A percentile compares a stretch with the other conserved stretches of the same genome.
These are phyloP conservation scores for Tursiops truncatus DNA, from an alignment of 2,113 vertebrate genomes.

Conservation along the genomic window DNA sequence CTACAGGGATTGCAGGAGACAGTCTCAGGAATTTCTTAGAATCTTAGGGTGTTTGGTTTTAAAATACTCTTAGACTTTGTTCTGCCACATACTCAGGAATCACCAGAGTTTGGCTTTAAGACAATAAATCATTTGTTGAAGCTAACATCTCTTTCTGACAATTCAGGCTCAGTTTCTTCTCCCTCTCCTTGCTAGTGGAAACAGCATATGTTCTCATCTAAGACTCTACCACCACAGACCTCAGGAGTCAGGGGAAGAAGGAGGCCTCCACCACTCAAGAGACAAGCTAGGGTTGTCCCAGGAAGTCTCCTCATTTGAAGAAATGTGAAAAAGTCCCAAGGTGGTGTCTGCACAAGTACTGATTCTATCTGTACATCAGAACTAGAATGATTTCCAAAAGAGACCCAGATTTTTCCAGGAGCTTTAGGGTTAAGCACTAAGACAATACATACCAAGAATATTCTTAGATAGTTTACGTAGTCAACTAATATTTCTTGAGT, in stretches of 20 bases:
- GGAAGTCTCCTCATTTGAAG: background rate
- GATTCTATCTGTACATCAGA: background rate
- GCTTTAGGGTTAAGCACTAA: background rate
- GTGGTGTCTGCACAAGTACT: background rate
- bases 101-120: background rate
- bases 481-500: background rate
- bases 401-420: background rate
- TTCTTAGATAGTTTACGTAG: rapidly evolving
- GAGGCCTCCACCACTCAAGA: background rate
- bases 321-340: background rate
- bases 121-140: background rate
- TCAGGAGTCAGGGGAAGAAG: background rate
- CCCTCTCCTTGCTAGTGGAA: background rate
- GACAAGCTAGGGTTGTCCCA: background rate
- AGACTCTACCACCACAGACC: background rate
- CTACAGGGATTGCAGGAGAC: rapidly evolving
- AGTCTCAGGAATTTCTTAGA: background rate
- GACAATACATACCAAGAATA: background rate
- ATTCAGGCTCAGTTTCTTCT: background rate
- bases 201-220: background rate
- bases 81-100: background rate
- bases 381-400: background rate
- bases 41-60: rapidly evolving
- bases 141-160: background rate
- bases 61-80: background rate